A percentile compares a stretch with the other conserved stretches of the same genome.
Conservation (phyloP, 2,888 invertebrate species). For the Frankliniella fusca region DNA sequence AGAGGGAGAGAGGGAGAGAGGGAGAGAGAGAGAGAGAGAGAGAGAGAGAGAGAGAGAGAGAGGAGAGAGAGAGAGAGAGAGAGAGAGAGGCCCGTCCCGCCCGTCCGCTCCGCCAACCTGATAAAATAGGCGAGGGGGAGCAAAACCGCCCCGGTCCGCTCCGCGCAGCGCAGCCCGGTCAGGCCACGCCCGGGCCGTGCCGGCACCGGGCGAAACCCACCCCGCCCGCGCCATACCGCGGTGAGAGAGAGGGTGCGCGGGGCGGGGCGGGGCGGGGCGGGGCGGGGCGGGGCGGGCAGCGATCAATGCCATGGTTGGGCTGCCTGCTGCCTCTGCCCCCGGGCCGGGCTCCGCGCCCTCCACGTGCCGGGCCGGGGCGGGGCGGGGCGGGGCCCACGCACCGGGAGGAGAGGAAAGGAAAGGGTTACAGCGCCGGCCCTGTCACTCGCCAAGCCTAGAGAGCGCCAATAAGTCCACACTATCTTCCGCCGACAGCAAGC, state of each 20-base stretch:
- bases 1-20: background rate
- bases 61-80: too few relatives aligned
- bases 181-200: background rate
- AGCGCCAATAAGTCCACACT: too few relatives aligned
- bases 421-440: background rate
- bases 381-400: background rate
- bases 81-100: background rate
- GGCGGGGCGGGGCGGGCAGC: too few relatives aligned
- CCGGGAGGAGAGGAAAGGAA: background rate
- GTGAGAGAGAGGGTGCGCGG: background rate
- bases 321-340: background rate
- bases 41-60: too few relatives aligned
- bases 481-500: background rate
- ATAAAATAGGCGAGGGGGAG: background rate
- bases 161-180: too few relatives aligned
- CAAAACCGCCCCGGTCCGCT: too few relatives aligned
- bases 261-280: too few relatives aligned
- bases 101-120: background rate
- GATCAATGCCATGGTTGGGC: background rate
- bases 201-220: background rate
- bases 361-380: too few relatives aligned
- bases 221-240: background rate
- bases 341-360: background rate
- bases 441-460: background rate
- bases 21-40: too few relatives aligned